Evolutionary conservation across 2,888 invertebrate genomes (phyloP), one percentile per base, ranked within the genome.

Genomic region (Lacanobia wlatinum): DNA sequence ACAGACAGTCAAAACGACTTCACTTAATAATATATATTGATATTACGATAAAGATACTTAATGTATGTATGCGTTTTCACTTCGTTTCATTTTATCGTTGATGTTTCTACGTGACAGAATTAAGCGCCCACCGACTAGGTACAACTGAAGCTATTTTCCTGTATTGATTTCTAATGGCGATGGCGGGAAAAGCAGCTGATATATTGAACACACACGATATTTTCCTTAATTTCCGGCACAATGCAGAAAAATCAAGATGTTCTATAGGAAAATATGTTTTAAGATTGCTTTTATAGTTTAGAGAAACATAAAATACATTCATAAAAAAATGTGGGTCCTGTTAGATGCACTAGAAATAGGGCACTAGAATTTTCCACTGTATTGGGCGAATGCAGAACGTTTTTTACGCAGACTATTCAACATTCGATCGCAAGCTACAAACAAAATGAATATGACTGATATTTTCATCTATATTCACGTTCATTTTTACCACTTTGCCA

Each of bases 121-220:
- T 46, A 76, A 38, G 34, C 16, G 23, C 38, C 38, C 7, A 75
- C 43, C 63, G 23, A 53, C 28, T 7, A n/a, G 2, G 48, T 53
- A 14, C 60, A 68, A 46, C 23, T 43, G 43, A 38, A 48, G 12
- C 23, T 40, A 46, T 61, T 83, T 79, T 68, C 79, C 83, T 71
- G 71, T 80, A 78, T 80, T 82, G 61, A 80, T 82, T 78, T 71
- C 58, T 79, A 61, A 73, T 53, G 63, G 59, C 56, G 34, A 73
- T 53, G 63, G 59, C 56, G 34, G 43, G 40, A 58, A 69, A 38
- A 67, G 50, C 10, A 50, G 38, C 55, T 52, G 18, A 68, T 60
- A 53, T 28, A 68, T 61, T 71, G 28, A 69, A 56, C 48, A 63
- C 53, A 46, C 53, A 40, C 52, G 64, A 68, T 46, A 66, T 69